Evolutionary conservation across 2,113 vertebrate genomes (phyloP), one percentile per base, ranked within the genome.

Genomic region (Sclerurus mexicanus): DNA sequence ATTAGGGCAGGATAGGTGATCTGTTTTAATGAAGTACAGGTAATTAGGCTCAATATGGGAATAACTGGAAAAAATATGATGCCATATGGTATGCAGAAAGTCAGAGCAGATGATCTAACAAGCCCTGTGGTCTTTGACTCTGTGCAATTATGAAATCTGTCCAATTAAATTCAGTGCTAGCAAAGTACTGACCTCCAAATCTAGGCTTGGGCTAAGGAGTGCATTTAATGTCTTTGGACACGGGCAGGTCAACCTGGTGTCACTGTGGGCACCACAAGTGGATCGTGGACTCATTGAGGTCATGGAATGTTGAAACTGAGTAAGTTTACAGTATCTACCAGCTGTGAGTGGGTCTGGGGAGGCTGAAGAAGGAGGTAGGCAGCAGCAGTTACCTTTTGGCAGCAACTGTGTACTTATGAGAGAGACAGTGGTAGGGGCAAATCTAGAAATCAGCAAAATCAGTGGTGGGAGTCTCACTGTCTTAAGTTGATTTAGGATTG

Each of bases 1-100:
- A 66, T 93, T 95, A 90, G 58, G 50, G 79, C 49, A 83, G 75
- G 59, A 92, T 40, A 39, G 42, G 46, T 85, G 60, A 96, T 95
- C 91, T 92, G 25, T 94, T 96, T 95, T 85, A 89, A 87, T 96
- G 76, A 89, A 89, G 64, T 55, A 85, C 80, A 95, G 93, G 89
- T 95, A 83, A 95, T 95, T 95, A 95, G 77, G 58, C 46, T 75
- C 89, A 95, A 87, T 91, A 92, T 83, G 81, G 73, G 52, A 92
- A 89, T 89, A 95, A 95, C 89, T 78, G 24, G 23, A 60, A 2
- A 4, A 93, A 92, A 95, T 92, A 88, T 52, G 80, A 90, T 59
- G 83, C 60, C 95, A 95, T 95, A 96, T 87, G 89, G 81, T 71
- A 78, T 8, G 10, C 66, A 85, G 83, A 86, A 92, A 95, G 23